phyloP scores from a whole-genome alignment of 2,888 invertebrate species.

The Lordiphosa andalusiaca region DNA sequence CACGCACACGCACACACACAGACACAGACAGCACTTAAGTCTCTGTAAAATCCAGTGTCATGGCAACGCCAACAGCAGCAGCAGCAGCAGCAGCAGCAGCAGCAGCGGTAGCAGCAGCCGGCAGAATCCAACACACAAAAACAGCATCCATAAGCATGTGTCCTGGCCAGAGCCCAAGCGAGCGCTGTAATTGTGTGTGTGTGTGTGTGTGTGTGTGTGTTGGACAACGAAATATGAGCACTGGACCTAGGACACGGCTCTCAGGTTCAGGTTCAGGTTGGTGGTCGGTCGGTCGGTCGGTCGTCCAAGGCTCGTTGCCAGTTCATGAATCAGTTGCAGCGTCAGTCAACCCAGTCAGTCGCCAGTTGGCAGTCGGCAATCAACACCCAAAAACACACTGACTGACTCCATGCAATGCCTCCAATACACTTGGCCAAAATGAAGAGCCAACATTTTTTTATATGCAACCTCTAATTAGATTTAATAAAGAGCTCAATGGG shows the following conservation, averaged over 20 bases:
- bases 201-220: slow-evolving; percentile 6
- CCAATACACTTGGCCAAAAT: background rate
- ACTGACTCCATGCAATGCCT: slow-evolving; percentile 6
- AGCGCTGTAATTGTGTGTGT: slow-evolving; percentile 27
- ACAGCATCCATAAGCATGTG: slow-evolving; percentile 54
- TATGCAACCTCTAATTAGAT: background rate
- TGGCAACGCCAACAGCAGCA: slow-evolving; percentile 41
- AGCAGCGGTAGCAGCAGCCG: slow-evolving; percentile 2
- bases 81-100: slow-evolving; percentile 1
- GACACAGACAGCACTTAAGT: slow-evolving; percentile 58
- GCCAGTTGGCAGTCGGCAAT: slow-evolving; percentile 47
- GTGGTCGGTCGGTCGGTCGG: slow-evolving; percentile 12
- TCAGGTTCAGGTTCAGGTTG: slow-evolving; percentile 60
- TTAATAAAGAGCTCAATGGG: no score
- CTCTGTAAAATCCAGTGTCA: slow-evolving; percentile 74
- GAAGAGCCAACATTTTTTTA: background rate
- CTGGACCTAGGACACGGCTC: slow-evolving; percentile 21
- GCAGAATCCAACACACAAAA: slow-evolving; percentile 29
- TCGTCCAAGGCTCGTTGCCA: slow-evolving; percentile 53
- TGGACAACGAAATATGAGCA: slow-evolving; percentile 70
- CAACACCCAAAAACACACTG: slow-evolving; percentile 43
- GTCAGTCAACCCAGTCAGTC: slow-evolving; percentile 44
- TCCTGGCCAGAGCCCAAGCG: slow-evolving; percentile 26
- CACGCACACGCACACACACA: slow-evolving; percentile 17
- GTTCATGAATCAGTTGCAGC: slow-evolving; percentile 66